A percentile compares a stretch with the other conserved stretches of the same genome.
phyloP scores from a whole-genome alignment of 2,113 vertebrate genomes.

The Lucifuga dentata region DNA sequence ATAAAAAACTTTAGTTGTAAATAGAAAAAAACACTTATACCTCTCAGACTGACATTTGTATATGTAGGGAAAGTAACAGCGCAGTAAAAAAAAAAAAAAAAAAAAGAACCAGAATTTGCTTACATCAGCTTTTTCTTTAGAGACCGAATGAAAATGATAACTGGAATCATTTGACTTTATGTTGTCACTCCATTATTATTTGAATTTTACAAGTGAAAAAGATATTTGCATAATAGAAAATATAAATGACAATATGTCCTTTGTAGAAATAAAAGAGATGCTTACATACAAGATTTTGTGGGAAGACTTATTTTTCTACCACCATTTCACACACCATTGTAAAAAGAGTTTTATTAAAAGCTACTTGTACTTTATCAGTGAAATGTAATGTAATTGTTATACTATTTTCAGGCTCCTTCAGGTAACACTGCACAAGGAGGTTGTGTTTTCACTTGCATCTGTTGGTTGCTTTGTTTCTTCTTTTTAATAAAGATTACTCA shows the following conservation, averaged over 20 bases:
- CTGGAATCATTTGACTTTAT: not conserved
- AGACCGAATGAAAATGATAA: not conserved
- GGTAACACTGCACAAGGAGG: too few relatives aligned
- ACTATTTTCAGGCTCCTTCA: too few relatives aligned
- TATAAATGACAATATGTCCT: not conserved
- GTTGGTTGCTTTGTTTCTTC: too few relatives aligned
- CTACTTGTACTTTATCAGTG: conserved; percentile 48
- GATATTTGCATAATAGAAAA: not conserved
- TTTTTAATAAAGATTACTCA: too few relatives aligned
- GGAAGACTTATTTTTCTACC: conserved; percentile 27
- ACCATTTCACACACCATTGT: conserved; percentile 42
- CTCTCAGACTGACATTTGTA: too few relatives aligned
- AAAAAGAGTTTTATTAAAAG: conserved; percentile 44
- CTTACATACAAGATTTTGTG: too few relatives aligned
- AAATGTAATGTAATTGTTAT: conserved; percentile 48
- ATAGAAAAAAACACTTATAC: too few relatives aligned
- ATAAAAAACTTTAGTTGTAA: not conserved
- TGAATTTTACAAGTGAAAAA: conserved; percentile 4
- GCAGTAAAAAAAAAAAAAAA: too few relatives aligned
- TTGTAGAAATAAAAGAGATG: not conserved
- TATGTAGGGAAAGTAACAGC: too few relatives aligned
- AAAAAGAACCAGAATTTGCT: too few relatives aligned
- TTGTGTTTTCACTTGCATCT: too few relatives aligned
- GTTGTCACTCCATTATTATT: conserved; percentile 2
- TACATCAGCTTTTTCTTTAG: too few relatives aligned